Base-by-base conservation (phyloP, 2,888 invertebrate genomes). In the Caenorhabditis zanzibari region DNA sequence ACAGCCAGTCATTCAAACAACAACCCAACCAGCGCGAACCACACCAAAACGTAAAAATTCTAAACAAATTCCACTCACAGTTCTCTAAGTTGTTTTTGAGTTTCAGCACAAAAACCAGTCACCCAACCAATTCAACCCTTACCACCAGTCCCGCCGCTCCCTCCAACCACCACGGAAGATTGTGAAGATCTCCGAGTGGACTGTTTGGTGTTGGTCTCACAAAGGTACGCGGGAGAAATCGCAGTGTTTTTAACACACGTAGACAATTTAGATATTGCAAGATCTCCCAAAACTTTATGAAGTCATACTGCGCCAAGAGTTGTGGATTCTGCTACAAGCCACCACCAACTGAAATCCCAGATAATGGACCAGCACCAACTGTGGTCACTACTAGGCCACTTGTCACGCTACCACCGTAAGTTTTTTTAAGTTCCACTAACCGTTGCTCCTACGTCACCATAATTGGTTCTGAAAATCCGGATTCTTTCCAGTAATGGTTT, bases 161-260 rank as follows among this genome's bases (percentile, higher is more conserved):
- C 83, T 63, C 81, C 85, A 69, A 80, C 83, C 32, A 69, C 76
- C 10, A 58, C 81, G 26, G 79, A 73, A 19, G 87, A 89, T 19
- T 92, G 92, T 63, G 91, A 90, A 74, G 92, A 92, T 81, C 87
- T 92, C 54, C 88, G 92, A 4, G 92, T 92, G 2, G 92, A 92
- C 66, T 92, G 90, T 86, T 74, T 81, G 49, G 69, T 81, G 56
- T 74, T 88, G 59, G 86, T 88, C 9, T 82, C 84, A 52, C 84
- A 86, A 35, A 86, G 88, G 85, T 88, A 72, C 3, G 49, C 7
- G 7, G 24, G 22, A 19, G 0, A 10, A 19, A 59, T 7, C 35
- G 22, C 22, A 22, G 28, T 56, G n/a, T 32, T 61, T 47, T 7
- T 56, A 32, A 26, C 38, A 19, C 4, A 47, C 47, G 4, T 7